Conservation (phyloP, 2,888 invertebrate species). For the Hirtodrosophila duncani region DNA sequence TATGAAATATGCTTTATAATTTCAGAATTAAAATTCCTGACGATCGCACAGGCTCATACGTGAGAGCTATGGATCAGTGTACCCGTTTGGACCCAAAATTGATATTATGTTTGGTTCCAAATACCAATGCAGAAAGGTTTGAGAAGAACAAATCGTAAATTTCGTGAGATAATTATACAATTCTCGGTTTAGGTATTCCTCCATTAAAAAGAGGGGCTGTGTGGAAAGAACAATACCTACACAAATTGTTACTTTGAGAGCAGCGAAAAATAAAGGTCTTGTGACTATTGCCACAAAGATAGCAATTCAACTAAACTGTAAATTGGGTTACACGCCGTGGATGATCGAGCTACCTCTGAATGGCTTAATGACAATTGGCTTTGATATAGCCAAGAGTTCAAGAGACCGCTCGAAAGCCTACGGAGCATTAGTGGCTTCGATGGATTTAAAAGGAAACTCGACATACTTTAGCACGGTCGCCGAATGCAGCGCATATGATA, state of each 20-base stretch:
- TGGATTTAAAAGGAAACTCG: slow-evolving; percentile 81
- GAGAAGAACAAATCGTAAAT: too few relatives aligned
- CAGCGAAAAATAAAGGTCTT: slow-evolving; percentile 74
- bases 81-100: slow-evolving; percentile 82
- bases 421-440: slow-evolving; percentile 89
- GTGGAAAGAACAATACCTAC: slow-evolving; percentile 86
- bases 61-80: slow-evolving; percentile 81
- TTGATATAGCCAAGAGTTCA: slow-evolving; percentile 92
- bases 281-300: slow-evolving; percentile 95
- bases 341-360: slow-evolving; percentile 83
- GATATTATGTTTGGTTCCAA: slow-evolving; percentile 84
- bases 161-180: not conserved
- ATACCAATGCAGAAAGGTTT: slow-evolving; percentile 84
- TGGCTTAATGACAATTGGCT: slow-evolving; percentile 89
- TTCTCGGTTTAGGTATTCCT: slow-evolving; percentile 81
- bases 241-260: slow-evolving; percentile 79
- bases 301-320: slow-evolving; percentile 94
- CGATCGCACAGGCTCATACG: slow-evolving; percentile 82
- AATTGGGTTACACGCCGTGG: slow-evolving; percentile 96
- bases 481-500: slow-evolving; percentile 86
- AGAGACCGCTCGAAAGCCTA: slow-evolving; percentile 82
- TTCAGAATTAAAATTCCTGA: slow-evolving; percentile 76
- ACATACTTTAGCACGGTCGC: slow-evolving; percentile 87
- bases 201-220: slow-evolving; percentile 91
- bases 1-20: not conserved